Percentiles rank a stretch among this genome's conserved stretches.
These are phyloP conservation scores for Channa argus DNA, from an alignment of 2,113 vertebrate genomes.

Conservation along the genomic window DNA sequence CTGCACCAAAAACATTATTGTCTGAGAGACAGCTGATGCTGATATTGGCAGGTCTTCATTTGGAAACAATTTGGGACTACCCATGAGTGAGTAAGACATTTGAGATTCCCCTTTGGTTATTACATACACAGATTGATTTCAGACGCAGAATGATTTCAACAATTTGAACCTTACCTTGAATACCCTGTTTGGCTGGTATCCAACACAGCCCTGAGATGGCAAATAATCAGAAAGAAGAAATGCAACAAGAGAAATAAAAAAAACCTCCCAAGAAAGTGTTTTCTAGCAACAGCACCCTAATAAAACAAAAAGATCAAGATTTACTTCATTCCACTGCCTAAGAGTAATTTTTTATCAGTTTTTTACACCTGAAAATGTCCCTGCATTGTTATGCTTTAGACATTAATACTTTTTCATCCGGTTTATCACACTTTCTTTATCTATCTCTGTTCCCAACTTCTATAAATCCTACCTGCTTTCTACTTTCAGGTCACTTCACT, in stretches of 20 bases:
- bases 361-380: too few species aligned
- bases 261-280: not conserved
- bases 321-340: too few species aligned
- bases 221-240: slow-evolving; percentile 19
- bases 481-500: slow-evolving; percentile 33
- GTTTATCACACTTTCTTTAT: not conserved
- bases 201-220: not conserved
- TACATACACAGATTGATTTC: slow-evolving; percentile 38
- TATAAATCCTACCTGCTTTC: slow-evolving; percentile 35
- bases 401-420: not conserved
- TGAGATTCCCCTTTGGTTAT: slow-evolving; percentile 49
- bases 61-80: slow-evolving; percentile 28
- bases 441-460: not conserved
- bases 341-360: not conserved
- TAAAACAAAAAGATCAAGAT: not conserved
- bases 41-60: slow-evolving; percentile 51
- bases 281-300: not conserved
- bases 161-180: slow-evolving; percentile 21
- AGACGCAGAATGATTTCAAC: slow-evolving; percentile 18
- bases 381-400: not conserved
- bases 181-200: not conserved
- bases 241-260: slow-evolving; percentile 19
- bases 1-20: slow-evolving; percentile 30
- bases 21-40: slow-evolving; percentile 42
- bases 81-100: slow-evolving; percentile 20